A percentile compares a stretch with the other conserved stretches of the same genome.
Conservation (phyloP, 2,797 vertebrate species). For the Alectoris magna region DNA sequence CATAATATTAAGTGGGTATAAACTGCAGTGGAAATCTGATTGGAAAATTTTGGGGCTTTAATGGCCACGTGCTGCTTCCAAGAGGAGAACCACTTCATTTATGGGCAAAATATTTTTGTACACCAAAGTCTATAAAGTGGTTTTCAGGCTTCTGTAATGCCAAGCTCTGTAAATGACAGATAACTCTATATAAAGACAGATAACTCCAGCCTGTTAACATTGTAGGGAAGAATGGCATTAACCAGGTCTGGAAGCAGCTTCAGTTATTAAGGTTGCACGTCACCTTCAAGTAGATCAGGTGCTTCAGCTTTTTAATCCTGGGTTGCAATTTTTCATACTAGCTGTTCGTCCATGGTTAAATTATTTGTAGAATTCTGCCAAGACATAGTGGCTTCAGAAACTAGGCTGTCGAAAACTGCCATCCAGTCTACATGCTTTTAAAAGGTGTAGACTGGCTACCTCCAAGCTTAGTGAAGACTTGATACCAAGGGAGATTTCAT, state of each 20-base stretch:
- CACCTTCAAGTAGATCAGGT: neutral
- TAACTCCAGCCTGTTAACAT: neutral
- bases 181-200: neutral
- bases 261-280: neutral
- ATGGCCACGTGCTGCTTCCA: neutral
- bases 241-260: neutral
- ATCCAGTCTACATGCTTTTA: neutral
- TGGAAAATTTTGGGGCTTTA: neutral
- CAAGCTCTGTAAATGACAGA: neutral
- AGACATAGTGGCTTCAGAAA: neutral
- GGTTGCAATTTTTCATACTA: neutral
- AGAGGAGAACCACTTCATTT: neutral
- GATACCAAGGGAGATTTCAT: neutral
- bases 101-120: neutral
- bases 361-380: neutral
- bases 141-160: neutral
- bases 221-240: neutral
- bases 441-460: neutral
- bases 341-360: slow-evolving; percentile 6
- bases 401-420: neutral
- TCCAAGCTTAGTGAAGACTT: neutral
- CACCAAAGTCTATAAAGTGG: neutral
- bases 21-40: neutral
- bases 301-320: neutral
- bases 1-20: neutral